Evolutionary conservation across 2,888 invertebrate species (phyloP), one percentile per base, ranked within the genome.

Genomic region (Caenorhabditis angaria): DNA sequence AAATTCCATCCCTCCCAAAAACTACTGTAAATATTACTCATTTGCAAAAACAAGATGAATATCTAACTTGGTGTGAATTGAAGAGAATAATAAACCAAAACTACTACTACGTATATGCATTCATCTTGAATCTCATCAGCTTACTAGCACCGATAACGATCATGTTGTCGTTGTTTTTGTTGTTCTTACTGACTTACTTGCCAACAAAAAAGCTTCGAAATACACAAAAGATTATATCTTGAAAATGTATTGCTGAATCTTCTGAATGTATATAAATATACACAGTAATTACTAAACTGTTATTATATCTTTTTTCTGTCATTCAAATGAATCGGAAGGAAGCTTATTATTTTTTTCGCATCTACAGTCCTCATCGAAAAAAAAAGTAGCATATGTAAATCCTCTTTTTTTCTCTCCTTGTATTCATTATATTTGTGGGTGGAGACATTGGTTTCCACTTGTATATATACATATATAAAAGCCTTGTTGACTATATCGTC

Each of bases 221-320:
- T 41, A 41, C 41, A 41, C 41, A 41, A 14, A 41, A 41, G 41
- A 41, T 41, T 41, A 5, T 41, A 10, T 41, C 14, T 41, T 41
- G n/a, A n/a, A n/a, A n/a, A n/a, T n/a, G n/a, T n/a, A n/a, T n/a
- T n/a, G n/a, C n/a, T n/a, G n/a, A n/a, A n/a, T n/a, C n/a, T n/a
- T n/a, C n/a, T n/a, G n/a, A n/a, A n/a, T n/a, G n/a, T 41, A 2
- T 41, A 18, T 18, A 27, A 64, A 65, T 70, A 66, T 66, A 66
- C 66, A 70, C 70, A 70, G 63, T 70, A 70, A 66, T 65, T 63
- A 70, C 57, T 70, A 55, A 63, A 70, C 62, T 62, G 62, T 66
- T 62, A 35, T 24, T 8, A 12, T 41, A 41, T 6, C 8, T 35
- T 35, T 35, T 35, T 60, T 50, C 35, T 51, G 57, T 27, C 35